Conservation (phyloP, 2,797 vertebrate genomes). For the Sphenodon punctatus region DNA sequence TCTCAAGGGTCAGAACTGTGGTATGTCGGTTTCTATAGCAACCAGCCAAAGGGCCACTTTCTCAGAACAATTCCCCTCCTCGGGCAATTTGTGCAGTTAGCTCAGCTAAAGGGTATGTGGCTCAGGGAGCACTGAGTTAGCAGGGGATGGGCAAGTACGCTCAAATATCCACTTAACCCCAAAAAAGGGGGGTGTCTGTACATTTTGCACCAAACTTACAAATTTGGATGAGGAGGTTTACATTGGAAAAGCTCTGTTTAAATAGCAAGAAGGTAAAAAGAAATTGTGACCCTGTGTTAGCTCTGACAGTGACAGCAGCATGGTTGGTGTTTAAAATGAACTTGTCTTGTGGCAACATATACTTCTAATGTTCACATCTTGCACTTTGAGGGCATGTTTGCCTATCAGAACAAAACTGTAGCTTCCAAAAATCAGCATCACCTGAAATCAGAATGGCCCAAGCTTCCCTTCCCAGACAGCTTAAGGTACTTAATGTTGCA, state of each 20-base stretch:
- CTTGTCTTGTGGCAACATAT: neutral
- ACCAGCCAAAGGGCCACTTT: conserved; percentile 85
- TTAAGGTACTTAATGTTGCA: too few relatives aligned
- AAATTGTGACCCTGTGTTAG: neutral
- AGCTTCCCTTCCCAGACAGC: too few relatives aligned
- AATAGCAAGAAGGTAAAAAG: neutral
- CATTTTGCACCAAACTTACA: neutral
- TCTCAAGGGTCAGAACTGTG: conserved; percentile 92
- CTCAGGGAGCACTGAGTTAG: conserved; percentile 40
- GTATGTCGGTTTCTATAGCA: conserved; percentile 95
- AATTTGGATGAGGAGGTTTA: neutral
- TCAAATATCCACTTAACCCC: neutral
- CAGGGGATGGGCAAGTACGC: conserved; percentile 13
- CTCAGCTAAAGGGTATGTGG: conserved; percentile 76
- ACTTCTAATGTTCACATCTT: neutral
- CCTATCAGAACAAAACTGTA: too few relatives aligned
- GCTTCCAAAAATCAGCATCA: too few relatives aligned
- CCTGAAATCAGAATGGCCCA: too few relatives aligned
- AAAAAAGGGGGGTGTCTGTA: neutral
- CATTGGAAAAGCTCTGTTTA: too few relatives aligned
- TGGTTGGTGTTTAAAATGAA: neutral
- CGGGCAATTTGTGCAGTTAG: conserved; percentile 76
- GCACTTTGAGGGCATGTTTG: too few relatives aligned
- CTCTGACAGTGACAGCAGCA: neutral
- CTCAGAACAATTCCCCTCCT: conserved; percentile 84